Evolutionary conservation across 2,888 invertebrate species (phyloP).

Genomic region (Synergus japonicus): DNA sequence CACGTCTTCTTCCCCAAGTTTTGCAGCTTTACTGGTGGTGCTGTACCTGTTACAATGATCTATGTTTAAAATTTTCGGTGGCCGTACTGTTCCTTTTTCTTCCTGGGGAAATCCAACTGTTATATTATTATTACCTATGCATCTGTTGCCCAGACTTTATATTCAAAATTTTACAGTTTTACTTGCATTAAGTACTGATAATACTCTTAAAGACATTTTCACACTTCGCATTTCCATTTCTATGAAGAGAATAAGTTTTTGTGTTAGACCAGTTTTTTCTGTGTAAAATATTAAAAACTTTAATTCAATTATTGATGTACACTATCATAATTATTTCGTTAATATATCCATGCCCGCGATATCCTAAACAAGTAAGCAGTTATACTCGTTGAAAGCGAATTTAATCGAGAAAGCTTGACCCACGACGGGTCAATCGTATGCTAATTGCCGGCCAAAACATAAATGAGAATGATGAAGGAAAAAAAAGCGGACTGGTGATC

Average conservation of each 20-base stretch:
- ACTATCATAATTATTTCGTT: no score
- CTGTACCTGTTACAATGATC: neutral
- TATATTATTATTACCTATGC: conserved; percentile 19
- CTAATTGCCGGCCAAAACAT: conserved; percentile 72
- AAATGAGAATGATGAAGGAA: conserved; percentile 58
- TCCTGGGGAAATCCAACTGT: conserved; percentile 32
- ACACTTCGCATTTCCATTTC: no score
- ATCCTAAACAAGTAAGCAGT: conserved; percentile 8
- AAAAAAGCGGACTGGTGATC: conserved; percentile 48
- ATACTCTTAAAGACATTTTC: no score
- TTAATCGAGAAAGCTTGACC: conserved; percentile 70
- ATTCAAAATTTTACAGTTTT: neutral
- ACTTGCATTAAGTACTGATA: no score
- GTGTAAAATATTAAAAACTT: no score
- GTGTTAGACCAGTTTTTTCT: no score
- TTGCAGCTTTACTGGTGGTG: neutral
- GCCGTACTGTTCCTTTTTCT: conserved; percentile 56
- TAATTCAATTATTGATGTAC: no score
- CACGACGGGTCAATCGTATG: conserved; percentile 75
- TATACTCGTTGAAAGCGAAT: conserved; percentile 63
- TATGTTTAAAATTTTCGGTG: conserved; percentile 56
- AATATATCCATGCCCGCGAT: neutral
- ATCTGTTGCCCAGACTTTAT: neutral
- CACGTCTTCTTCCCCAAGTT: neutral
- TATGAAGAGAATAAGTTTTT: no score